These are phyloP conservation scores for Melanotaenia duboulayi DNA, from an alignment of 2,113 vertebrate genomes.

Conservation along the genomic window DNA sequence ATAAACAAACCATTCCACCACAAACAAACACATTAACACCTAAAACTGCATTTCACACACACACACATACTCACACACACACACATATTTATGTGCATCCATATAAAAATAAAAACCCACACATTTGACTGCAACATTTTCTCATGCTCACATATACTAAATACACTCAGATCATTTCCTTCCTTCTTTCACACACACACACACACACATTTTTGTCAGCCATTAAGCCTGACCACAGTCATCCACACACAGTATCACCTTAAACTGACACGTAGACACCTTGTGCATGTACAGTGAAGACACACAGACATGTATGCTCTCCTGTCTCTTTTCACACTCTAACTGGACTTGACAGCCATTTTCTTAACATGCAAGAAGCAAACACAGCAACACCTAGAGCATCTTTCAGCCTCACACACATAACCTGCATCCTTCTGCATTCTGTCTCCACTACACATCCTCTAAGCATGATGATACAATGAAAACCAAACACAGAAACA, in stretches of 20 bases:
- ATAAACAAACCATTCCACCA: constrained; percentile 9
- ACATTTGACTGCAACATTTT: neutral
- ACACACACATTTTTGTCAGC: constrained; percentile 21
- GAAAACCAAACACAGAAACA: neutral
- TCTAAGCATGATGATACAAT: constrained; percentile 4
- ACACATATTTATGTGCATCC: neutral
- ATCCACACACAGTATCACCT: constrained; percentile 15
- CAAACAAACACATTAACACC: constrained; percentile 13
- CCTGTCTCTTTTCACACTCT: constrained; percentile 5
- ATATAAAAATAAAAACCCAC: neutral
- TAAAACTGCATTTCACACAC: constrained; percentile 17
- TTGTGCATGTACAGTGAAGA: neutral
- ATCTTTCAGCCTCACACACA: constrained; percentile 14
- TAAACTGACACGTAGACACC: neutral
- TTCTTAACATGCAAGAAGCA: constrained; percentile 31
- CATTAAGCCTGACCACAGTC: constrained; percentile 8
- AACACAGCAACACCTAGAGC: constrained; percentile 21
- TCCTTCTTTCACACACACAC: neutral
- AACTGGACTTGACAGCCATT: constrained; percentile 18
- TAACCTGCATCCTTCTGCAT: constrained; percentile 33
- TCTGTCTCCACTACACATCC: constrained; percentile 6
- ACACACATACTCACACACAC: constrained; percentile 11
- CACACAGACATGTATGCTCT: constrained; percentile 1
- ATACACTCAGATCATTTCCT: constrained; percentile 20
- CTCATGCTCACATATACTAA: neutral